A percentile compares a stretch with the other conserved stretches of the same genome.
Evolutionary conservation across 2,797 vertebrate genomes (phyloP).

Genomic region (Brotula barbata): DNA sequence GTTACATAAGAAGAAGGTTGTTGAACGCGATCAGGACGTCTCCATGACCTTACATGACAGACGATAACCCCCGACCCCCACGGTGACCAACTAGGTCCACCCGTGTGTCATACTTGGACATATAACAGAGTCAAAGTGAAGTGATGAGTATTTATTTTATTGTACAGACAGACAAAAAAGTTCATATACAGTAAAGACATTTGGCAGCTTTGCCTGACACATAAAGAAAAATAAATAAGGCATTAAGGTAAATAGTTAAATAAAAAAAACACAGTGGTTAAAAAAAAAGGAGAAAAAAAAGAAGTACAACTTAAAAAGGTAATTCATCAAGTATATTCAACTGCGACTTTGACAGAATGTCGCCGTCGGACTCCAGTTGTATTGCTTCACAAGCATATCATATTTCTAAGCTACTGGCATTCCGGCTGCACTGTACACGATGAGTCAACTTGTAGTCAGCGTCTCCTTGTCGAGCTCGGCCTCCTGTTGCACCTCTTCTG

Average conservation of each 20-base stretch:
- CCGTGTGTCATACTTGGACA: no score
- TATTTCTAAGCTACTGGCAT: conserved; percentile 45
- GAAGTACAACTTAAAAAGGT: conserved; percentile 36
- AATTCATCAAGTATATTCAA: conserved; percentile 50
- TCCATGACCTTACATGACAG: no score
- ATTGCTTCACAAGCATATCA: conserved; percentile 58
- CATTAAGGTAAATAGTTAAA: conserved; percentile 66
- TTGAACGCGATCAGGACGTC: no score
- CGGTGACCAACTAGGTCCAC: no score
- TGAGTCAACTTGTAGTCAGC: conserved; percentile 29
- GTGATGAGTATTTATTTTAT: conserved; percentile 40
- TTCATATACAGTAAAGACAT: conserved; percentile 31
- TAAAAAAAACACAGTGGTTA: conserved; percentile 40
- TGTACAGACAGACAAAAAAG: conserved; percentile 54
- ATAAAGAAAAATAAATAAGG: conserved; percentile 73
- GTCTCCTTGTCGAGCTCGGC: conserved; percentile 14
- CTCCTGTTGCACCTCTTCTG: conserved; percentile 17
- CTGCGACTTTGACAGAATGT: conserved; percentile 38
- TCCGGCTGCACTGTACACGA: conserved; percentile 31
- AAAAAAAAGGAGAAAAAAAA: conserved; percentile 12
- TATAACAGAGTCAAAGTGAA: conserved; percentile 24
- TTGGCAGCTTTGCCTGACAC: conserved; percentile 43
- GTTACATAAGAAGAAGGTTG: no score
- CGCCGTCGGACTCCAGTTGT: conserved; percentile 36
- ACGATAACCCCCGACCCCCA: no score